These are phyloP conservation scores for Calephelis virginiensis DNA, from an alignment of 1,140 invertebrate species.

Conservation along the genomic window DNA sequence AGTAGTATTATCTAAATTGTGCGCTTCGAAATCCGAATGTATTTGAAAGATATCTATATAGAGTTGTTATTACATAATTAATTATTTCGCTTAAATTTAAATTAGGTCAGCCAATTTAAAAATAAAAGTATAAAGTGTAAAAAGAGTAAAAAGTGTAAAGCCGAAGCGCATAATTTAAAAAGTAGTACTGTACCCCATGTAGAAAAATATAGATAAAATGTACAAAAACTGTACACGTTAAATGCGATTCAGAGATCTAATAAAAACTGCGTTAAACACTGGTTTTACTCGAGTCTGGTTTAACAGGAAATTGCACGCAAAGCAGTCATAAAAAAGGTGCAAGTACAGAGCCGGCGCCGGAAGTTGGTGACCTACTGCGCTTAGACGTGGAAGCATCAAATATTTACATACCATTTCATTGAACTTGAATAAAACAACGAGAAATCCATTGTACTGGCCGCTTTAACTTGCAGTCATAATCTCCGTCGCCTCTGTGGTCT, in stretches of 20 bases:
- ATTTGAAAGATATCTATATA: too few species aligned
- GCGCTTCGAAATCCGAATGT: too few species aligned
- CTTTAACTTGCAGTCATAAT: too few species aligned
- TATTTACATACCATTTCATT: constrained; percentile 18
- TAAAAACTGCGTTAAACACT: background rate
- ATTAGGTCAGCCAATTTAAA: too few species aligned
- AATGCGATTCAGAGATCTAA: background rate
- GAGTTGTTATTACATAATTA: too few species aligned
- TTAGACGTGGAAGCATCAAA: constrained; percentile 17
- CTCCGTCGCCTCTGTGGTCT: background rate
- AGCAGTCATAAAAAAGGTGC: constrained; percentile 19
- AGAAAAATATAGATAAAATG: background rate
- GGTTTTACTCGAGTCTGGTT: constrained; percentile 4
- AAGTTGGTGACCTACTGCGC: constrained; percentile 26
- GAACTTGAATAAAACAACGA: background rate
- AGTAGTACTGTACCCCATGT: background rate
- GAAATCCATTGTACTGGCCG: background rate
- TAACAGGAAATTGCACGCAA: constrained; percentile 14
- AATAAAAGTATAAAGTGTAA: too few species aligned
- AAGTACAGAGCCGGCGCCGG: constrained; percentile 29
- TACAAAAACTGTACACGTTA: background rate
- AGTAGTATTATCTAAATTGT: too few species aligned
- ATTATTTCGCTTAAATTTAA: too few species aligned
- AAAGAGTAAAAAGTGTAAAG: too few species aligned
- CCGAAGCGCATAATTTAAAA: too few species aligned